Evolutionary conservation across 2,888 invertebrate species (phyloP), one percentile per base, ranked within the genome.

Genomic region (Agrilus biguttatus): DNA sequence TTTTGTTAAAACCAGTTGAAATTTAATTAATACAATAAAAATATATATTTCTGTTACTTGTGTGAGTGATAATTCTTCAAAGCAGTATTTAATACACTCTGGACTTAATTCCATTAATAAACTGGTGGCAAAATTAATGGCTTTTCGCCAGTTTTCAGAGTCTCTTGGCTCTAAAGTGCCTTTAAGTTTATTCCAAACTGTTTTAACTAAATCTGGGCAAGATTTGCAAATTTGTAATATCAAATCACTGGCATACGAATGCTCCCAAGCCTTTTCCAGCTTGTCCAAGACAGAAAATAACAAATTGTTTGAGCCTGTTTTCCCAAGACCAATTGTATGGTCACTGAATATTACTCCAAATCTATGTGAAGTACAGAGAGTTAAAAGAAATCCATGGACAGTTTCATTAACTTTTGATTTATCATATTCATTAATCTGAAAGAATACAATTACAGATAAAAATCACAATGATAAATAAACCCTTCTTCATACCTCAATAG

Each of bases 341-440:
- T 87, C 84, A 50, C 75, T 70, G 57, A 89, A 90, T 51, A 82
- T 77, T 10, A 91, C 73, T 7, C 90, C 90, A 55, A 77, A 61
- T 59, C 80, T 83, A 51, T 79, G 75, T 0, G 84, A 85, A 2
- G 87, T 83, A 47, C 86, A 77, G 2, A 91, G 62, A 39, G 75
- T 70, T n/a, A 78, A 49, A n/a, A 90, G 67, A 47, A 90, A 78
- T 23, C 78, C 72, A 52, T 85, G 80, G 0, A 80, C 67, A 8
- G 74, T 65, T 10, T 69, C 66, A 36, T 70, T 69, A 7, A 83
- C 78, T 43, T 66, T 59, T 33, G 70, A 59, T 51, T 70, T 70
- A 37, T 71, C 69, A n/a, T 63, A 52, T 45, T 61, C 54, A 52
- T 68, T 55, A 3, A 60, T 51, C 60, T 62, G 39, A 39, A 46